phyloP scores from a whole-genome alignment of 2,113 vertebrate species.

The Coreoperca whiteheadi region DNA sequence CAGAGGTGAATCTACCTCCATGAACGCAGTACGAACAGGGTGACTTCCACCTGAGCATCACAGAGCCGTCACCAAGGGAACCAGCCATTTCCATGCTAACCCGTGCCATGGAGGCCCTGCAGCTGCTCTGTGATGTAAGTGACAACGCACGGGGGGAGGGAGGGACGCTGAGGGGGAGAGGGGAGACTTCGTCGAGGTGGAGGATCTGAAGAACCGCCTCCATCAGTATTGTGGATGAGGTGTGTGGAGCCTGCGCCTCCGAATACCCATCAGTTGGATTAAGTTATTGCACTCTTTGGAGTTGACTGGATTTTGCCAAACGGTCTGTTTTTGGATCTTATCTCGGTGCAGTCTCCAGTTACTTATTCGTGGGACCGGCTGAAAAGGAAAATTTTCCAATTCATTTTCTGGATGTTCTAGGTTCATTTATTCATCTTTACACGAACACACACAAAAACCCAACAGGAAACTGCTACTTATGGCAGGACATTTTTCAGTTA shows the following conservation, averaged over 20 bases:
- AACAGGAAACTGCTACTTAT: too few relatives aligned
- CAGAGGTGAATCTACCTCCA: neutral
- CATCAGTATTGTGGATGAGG: neutral
- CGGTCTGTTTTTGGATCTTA: neutral
- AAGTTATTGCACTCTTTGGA: neutral
- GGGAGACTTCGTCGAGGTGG: slow-evolving; percentile 37
- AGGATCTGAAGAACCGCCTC: slow-evolving; percentile 8
- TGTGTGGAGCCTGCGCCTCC: neutral
- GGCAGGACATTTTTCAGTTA: neutral
- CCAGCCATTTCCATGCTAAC: slow-evolving; percentile 56
- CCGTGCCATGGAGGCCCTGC: slow-evolving; percentile 62
- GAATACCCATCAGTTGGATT: neutral
- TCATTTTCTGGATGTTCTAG: too few relatives aligned
- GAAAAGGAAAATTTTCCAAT: too few relatives aligned
- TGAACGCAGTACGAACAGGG: neutral
- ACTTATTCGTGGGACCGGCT: neutral
- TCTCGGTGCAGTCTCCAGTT: neutral
- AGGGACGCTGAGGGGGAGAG: neutral
- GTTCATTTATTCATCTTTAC: too few relatives aligned
- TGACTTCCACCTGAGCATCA: slow-evolving; percentile 51
- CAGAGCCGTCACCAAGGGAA: slow-evolving; percentile 57
- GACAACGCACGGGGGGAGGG: slow-evolving; percentile 5
- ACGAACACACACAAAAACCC: too few relatives aligned
- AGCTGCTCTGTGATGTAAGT: slow-evolving; percentile 65
- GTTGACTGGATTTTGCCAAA: neutral